These are phyloP conservation scores for Myiagra hebetior DNA, from an alignment of 2,113 vertebrate genomes.

Conservation along the genomic window DNA sequence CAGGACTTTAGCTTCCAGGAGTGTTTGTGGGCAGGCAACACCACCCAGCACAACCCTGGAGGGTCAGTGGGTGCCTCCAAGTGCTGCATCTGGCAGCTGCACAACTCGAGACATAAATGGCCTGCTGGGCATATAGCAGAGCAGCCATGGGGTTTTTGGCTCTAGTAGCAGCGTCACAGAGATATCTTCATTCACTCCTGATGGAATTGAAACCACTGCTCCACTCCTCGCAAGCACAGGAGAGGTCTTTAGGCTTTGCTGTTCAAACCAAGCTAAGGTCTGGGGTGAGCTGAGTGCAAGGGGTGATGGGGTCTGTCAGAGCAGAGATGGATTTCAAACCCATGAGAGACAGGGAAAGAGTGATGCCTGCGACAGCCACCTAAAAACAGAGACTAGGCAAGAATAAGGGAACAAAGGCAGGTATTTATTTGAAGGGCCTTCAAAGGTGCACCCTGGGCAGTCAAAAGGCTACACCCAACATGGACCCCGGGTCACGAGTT, in stretches of 20 bases:
- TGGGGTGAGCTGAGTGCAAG: not conserved
- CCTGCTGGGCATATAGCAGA: not conserved
- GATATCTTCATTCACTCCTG: not conserved
- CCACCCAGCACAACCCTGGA: not conserved
- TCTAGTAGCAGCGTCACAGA: not conserved
- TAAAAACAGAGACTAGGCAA: too few species aligned
- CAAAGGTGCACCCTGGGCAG: too few species aligned
- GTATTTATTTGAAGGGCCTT: too few species aligned
- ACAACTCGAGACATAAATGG: accelerated
- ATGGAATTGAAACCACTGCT: not conserved
- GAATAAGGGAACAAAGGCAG: too few species aligned
- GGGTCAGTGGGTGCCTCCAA: not conserved
- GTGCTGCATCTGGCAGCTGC: not conserved
- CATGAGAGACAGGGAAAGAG: not conserved
- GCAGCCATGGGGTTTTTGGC: accelerated
- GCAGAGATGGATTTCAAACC: not conserved
- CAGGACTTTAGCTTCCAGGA: not conserved
- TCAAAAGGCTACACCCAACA: too few species aligned
- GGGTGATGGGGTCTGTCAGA: not conserved
- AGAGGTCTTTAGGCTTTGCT: not conserved
- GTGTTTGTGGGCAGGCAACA: not conserved
- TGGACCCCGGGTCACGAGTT: too few species aligned
- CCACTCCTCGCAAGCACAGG: not conserved
- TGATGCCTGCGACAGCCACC: too few species aligned
- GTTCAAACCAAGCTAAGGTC: not conserved